Evolutionary conservation across 2,113 vertebrate species (phyloP), one percentile per base, ranked within the genome.

Genomic region (Brachyistius frenatus): DNA sequence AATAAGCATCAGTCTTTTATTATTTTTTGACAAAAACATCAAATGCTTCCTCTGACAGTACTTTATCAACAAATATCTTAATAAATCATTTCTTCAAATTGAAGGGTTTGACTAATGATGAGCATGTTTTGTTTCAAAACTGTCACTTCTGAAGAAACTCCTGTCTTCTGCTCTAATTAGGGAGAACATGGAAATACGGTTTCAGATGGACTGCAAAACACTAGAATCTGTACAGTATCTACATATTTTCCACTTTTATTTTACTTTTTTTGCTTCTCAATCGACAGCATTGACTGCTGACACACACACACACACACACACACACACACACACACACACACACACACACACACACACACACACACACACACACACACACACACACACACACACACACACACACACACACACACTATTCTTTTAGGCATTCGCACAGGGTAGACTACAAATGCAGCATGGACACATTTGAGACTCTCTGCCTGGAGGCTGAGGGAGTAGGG

Each of bases 381-480:
- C 39, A 41, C 6, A 41, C 39, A 41, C 35, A 46, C 47, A 60
- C 56, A 66, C 39, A 53, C 36, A 44, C 47, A 66, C 32, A 62
- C 49, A 77, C 23, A 13, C 67, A 41, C 70, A 35, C 73, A 58
- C 0, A 36, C n/a, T 76, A 57, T 73, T 61, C 63, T 65, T 80
- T 64, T 49, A 64, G 35, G 52, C 23, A 44, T 53, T 56, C 5
- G 30, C 37, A 70, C 55, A 56, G 47, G 7, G 3, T 53, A 36
- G 37, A 81, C 64, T 63, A 73, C 52, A 65, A 68, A 83, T 37
- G 44, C 68, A 77, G 58, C 79, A 76, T 73, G 74, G 32, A 66
- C 76, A 85, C 85, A 78, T 89, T 77, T 72, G 52, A 84, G 78
- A 81, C 74, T 67, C 54, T 79, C 10, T 80, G 83, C 78, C 86